Conservation (phyloP, 2,797 vertebrate genomes). For the Spinus pinus region DNA sequence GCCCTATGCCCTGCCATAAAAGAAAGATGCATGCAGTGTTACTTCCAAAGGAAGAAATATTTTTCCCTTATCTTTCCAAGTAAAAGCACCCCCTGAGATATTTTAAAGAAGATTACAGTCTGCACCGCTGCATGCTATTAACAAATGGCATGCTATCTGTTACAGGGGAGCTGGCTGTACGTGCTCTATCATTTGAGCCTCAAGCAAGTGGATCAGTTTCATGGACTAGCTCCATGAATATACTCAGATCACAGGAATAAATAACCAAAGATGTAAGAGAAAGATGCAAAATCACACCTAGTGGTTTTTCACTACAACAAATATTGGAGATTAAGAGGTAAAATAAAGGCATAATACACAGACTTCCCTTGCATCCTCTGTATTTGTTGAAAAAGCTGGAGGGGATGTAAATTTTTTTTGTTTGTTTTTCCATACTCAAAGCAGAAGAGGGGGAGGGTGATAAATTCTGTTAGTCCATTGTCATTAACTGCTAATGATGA, state of each 20-base stretch:
- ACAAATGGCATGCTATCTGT: constrained; percentile 10
- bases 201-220: neutral
- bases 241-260: neutral
- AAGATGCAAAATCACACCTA: neutral
- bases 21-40: constrained; percentile 7
- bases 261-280: neutral
- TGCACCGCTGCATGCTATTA: neutral
- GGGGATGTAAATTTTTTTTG: neutral
- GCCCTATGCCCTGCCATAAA: neutral
- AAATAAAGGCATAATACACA: neutral
- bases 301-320: neutral
- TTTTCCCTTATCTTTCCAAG: constrained; percentile 28
- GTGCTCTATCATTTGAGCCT: neutral
- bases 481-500: neutral
- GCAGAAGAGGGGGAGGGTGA: neutral
- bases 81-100: neutral
- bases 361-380: neutral
- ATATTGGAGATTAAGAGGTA: neutral
- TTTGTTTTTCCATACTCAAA: neutral
- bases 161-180: neutral
- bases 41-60: constrained; percentile 42
- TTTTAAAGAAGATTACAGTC: constrained; percentile 3
- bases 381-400: neutral
- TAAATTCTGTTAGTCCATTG: neutral
- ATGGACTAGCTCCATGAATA: neutral